A percentile compares a stretch with the other conserved stretches of the same genome.
Conservation (phyloP, 2,797 vertebrate genomes). For the Fistularia tabacaria region DNA sequence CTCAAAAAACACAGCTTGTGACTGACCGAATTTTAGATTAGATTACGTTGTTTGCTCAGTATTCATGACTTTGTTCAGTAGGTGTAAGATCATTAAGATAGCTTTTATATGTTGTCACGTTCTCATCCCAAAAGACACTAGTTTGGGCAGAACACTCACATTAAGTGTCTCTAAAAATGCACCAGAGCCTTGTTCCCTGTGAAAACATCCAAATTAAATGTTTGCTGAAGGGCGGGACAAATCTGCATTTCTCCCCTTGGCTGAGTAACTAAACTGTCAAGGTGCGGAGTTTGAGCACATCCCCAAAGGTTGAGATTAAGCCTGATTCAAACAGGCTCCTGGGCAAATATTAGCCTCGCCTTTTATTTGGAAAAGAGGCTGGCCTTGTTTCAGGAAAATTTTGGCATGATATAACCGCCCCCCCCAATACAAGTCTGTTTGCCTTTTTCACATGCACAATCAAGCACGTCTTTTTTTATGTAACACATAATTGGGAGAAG, state of each 20-base stretch:
- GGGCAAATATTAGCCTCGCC: conserved; percentile 64
- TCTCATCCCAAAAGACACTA: not conserved
- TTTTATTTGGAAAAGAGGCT: conserved; percentile 69
- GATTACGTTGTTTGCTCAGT: conserved; percentile 9
- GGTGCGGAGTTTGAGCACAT: conserved; percentile 59
- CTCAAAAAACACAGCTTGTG: not conserved
- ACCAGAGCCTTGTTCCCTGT: conserved; percentile 11
- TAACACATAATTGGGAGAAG: not conserved
- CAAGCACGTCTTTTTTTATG: too few species aligned
- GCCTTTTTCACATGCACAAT: not conserved
- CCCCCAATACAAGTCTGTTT: not conserved
- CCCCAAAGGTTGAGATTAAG: conserved; percentile 61
- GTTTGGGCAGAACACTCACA: conserved; percentile 14
- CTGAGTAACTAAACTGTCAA: conserved; percentile 48
- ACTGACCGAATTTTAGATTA: conserved; percentile 23
- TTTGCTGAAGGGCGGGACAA: conserved; percentile 56
- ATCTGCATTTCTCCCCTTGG: conserved; percentile 26
- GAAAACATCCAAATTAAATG: conserved; percentile 22
- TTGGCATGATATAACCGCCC: not conserved
- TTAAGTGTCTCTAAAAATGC: conserved; percentile 5
- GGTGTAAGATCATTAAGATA: conserved; percentile 7
- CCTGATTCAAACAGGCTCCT: conserved; percentile 46
- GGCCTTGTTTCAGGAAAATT: conserved; percentile 32
- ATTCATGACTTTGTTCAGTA: conserved; percentile 5
- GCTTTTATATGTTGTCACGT: conserved; percentile 2